Percentiles rank a stretch among this genome's conserved stretches.
Evolutionary conservation across 1,140 invertebrate genomes (phyloP).

Genomic region (Drosophila setifemur): DNA sequence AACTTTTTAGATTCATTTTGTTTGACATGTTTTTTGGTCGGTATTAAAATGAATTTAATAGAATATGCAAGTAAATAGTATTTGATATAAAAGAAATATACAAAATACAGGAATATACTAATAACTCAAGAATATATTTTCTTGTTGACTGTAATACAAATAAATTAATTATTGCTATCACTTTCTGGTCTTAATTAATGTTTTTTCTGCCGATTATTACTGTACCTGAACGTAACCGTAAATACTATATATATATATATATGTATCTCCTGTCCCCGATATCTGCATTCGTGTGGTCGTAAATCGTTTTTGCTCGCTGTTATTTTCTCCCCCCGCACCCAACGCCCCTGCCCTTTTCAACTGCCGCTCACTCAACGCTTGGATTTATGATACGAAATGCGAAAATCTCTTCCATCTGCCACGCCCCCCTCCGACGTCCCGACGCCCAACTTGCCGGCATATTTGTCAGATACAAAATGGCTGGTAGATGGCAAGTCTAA

Average conservation of each 20-base stretch:
- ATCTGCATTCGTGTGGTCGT: constrained; percentile 29
- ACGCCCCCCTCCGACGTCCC: neutral
- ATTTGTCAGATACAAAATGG: constrained; percentile 65
- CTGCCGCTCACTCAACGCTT: neutral
- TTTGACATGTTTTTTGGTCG: no score
- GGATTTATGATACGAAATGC: constrained; percentile 58
- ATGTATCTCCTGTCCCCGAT: constrained; percentile 9
- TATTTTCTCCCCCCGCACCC: neutral
- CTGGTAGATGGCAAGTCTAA: constrained; percentile 37
- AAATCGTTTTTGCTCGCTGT: constrained; percentile 30
- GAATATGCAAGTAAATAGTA: no score
- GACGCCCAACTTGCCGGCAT: constrained; percentile 1
- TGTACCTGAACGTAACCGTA: neutral
- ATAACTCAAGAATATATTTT: no score
- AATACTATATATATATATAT: neutral
- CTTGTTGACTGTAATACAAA: no score
- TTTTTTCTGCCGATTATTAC: neutral
- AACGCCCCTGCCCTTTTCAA: neutral
- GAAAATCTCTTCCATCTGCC: constrained; percentile 40
- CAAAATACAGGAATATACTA: no score
- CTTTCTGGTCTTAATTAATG: no score
- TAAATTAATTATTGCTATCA: no score
- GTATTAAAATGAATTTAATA: no score
- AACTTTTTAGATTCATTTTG: no score
- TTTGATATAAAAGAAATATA: no score